Evolutionary conservation across 2,113 vertebrate species (phyloP).

Genomic region (Xenotilapia longispinis): DNA sequence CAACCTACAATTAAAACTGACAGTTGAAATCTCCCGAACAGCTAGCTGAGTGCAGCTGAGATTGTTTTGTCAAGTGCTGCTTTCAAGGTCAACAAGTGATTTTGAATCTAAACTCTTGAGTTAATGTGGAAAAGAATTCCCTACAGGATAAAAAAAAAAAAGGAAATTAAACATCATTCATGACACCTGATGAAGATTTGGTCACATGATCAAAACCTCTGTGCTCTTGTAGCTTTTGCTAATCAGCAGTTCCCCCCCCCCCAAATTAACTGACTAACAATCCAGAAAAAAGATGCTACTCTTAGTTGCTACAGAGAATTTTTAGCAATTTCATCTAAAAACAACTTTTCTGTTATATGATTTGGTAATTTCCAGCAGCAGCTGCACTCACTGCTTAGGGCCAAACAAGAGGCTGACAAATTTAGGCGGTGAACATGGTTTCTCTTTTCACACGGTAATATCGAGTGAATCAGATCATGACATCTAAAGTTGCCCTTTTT

Average conservation of each 20-base stretch:
- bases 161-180: neutral
- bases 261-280: neutral
- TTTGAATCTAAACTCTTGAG: neutral
- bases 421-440: neutral
- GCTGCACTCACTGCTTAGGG: neutral
- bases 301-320: neutral
- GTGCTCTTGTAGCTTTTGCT: accelerated
- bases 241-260: neutral
- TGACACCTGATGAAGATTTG: neutral
- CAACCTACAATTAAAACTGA: neutral
- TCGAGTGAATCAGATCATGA: neutral
- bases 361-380: neutral
- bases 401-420: neutral
- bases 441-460: neutral
- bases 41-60: neutral
- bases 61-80: neutral
- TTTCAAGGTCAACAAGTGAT: neutral
- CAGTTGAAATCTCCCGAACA: neutral
- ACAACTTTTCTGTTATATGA: neutral
- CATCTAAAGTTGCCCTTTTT: neutral
- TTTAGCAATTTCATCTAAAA: neutral
- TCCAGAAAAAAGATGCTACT: neutral
- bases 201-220: neutral
- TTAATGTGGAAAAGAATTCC: neutral
- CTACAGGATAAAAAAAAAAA: neutral